These are phyloP conservation scores for Aythya baeri DNA, from an alignment of 2,113 vertebrate genomes.

Conservation along the genomic window DNA sequence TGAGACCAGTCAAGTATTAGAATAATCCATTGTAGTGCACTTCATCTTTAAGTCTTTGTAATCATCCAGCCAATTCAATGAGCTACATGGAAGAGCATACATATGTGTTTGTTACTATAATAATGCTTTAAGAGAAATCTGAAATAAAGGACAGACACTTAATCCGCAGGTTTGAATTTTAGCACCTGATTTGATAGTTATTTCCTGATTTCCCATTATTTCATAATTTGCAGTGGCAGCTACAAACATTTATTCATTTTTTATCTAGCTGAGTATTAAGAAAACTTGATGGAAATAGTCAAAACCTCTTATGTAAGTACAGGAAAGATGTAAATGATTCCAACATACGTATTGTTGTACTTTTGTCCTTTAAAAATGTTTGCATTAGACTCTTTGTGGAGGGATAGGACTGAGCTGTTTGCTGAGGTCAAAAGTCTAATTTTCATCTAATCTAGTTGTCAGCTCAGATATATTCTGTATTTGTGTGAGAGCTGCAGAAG, in stretches of 20 bases:
- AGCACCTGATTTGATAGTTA: neutral
- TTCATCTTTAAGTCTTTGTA: constrained; percentile 49
- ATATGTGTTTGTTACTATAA: neutral
- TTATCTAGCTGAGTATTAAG: neutral
- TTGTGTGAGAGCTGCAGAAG: neutral
- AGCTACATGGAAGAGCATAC: neutral
- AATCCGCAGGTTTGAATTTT: neutral
- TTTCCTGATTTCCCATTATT: neutral
- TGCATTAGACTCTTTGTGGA: neutral
- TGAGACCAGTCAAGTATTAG: constrained; percentile 62
- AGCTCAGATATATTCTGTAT: neutral
- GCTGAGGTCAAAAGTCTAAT: neutral
- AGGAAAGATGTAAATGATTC: neutral
- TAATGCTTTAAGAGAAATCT: constrained; percentile 31
- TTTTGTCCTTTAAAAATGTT: neutral
- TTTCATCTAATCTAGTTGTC: neutral
- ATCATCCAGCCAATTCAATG: constrained; percentile 50
- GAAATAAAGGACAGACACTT: neutral
- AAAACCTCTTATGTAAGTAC: neutral
- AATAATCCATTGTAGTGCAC: constrained; percentile 45
- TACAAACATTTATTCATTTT: neutral
- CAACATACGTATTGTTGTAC: neutral
- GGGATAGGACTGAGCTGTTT: neutral
- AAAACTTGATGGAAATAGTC: neutral
- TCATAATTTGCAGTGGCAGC: neutral